These are phyloP conservation scores for Anarrhichthys ocellatus DNA, from an alignment of 2,113 vertebrate genomes.

Conservation along the genomic window DNA sequence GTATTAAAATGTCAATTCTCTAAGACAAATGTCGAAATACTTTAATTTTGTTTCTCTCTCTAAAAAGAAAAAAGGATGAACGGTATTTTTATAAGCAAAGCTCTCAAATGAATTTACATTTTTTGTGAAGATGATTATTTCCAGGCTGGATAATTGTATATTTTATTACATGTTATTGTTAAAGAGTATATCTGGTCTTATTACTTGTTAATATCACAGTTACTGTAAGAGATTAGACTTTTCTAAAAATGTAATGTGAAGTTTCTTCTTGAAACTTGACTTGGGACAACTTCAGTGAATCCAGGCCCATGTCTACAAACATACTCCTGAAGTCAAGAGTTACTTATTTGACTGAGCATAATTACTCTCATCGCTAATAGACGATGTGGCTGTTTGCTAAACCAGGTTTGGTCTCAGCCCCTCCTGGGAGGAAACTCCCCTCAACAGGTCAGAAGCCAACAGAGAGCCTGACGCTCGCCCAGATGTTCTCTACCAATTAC, in stretches of 20 bases:
- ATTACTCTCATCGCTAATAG: background rate
- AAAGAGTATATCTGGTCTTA: background rate
- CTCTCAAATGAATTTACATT: background rate
- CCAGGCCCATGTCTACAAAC: background rate
- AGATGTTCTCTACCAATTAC: conserved; percentile 36
- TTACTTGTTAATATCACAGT: too few species aligned
- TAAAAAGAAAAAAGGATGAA: background rate
- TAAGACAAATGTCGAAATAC: background rate
- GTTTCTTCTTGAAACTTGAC: background rate
- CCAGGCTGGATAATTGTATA: background rate
- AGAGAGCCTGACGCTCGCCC: conserved; percentile 39
- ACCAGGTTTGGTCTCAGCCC: background rate
- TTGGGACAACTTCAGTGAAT: background rate
- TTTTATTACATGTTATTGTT: background rate
- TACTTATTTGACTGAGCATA: background rate
- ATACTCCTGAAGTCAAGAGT: background rate
- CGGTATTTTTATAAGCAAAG: background rate
- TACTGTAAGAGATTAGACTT: background rate
- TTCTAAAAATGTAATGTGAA: background rate
- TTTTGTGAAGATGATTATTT: background rate
- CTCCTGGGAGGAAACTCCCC: conserved; percentile 41
- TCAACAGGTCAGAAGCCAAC: conserved; percentile 72
- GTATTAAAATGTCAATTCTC: background rate
- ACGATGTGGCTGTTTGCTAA: background rate
- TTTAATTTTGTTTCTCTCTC: background rate